phyloP scores from a whole-genome alignment of 2,888 invertebrate species.

The Drosophila nr. perissopoda region DNA sequence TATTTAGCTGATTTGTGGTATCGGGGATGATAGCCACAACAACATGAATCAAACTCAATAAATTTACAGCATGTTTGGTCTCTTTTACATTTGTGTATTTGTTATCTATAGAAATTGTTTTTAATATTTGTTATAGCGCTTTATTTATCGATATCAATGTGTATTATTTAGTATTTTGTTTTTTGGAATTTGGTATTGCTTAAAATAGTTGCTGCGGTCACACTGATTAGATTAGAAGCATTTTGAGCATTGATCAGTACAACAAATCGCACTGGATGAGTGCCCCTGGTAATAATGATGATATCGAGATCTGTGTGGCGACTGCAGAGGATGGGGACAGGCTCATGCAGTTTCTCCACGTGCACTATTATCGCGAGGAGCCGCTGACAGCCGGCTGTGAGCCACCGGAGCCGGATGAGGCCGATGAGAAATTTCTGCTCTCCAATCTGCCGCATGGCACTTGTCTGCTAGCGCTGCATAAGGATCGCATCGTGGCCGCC shows the following conservation, averaged over 20 bases:
- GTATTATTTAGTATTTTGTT: background rate
- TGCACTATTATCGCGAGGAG: conserved; percentile 81
- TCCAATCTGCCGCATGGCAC: conserved; percentile 71
- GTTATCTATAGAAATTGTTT: background rate
- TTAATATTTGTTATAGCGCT: background rate
- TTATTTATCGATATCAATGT: background rate
- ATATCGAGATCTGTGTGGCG: conserved; percentile 62
- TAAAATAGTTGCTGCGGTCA: conserved; percentile 5
- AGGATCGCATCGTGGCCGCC: conserved; percentile 70
- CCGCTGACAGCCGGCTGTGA: conserved; percentile 77
- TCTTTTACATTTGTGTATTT: background rate
- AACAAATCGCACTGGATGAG: conserved; percentile 1
- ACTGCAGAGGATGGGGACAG: conserved; percentile 56
- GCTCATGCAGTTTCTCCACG: conserved; percentile 75
- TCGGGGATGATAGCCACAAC: too few relatives aligned
- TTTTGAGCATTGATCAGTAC: conserved; percentile 7
- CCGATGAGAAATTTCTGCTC: conserved; percentile 76
- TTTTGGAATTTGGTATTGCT: background rate
- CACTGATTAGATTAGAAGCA: background rate
- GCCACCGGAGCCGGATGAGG: conserved; percentile 70
- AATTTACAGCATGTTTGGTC: background rate
- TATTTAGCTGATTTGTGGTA: too few relatives aligned
- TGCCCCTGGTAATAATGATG: conserved; percentile 1
- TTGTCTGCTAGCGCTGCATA: conserved; percentile 65
- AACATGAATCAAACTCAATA: too few relatives aligned